Conservation (phyloP, 2,797 vertebrate species). For the Cyclura pinguis region DNA sequence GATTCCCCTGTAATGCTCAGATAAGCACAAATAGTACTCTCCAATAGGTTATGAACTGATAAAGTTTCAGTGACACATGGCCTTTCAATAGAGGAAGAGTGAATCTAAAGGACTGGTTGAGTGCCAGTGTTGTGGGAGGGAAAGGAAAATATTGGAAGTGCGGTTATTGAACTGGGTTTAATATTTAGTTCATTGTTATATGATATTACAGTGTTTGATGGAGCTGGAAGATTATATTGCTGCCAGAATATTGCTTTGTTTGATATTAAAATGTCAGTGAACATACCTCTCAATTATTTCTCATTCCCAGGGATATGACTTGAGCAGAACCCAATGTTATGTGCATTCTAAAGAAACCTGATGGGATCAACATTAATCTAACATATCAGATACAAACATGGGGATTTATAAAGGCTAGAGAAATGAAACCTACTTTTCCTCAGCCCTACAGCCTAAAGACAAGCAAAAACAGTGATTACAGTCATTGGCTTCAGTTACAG, state of each 20-base stretch:
- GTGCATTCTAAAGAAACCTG: slow-evolving; percentile 54
- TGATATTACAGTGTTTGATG: slow-evolving; percentile 61
- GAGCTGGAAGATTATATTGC: slow-evolving; percentile 61
- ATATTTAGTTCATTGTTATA: slow-evolving; percentile 58
- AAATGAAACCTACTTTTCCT: slow-evolving; percentile 40
- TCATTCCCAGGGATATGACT: slow-evolving; percentile 38
- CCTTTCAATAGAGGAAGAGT: slow-evolving; percentile 2
- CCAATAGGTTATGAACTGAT: slow-evolving; percentile 34
- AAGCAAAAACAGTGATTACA: slow-evolving; percentile 20
- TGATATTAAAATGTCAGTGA: slow-evolving; percentile 72
- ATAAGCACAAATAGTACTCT: slow-evolving; percentile 54
- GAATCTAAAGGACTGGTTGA: slow-evolving; percentile 40
- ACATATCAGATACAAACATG: slow-evolving; percentile 48
- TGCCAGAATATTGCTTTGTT: slow-evolving; percentile 65
- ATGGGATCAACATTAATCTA: slow-evolving; percentile 53
- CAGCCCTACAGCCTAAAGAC: slow-evolving; percentile 36
- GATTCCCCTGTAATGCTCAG: slow-evolving; percentile 50
- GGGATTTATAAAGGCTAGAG: slow-evolving; percentile 49
- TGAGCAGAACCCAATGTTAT: slow-evolving; percentile 23
- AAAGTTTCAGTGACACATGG: slow-evolving; percentile 34
- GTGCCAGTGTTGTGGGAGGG: slow-evolving; percentile 29
- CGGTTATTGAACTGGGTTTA: slow-evolving; percentile 55
- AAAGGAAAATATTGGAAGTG: slow-evolving; percentile 58
- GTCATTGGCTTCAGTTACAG: neutral
- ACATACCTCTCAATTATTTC: slow-evolving; percentile 68